Conservation (phyloP, 2,113 vertebrate species). For the Sceloporus undulatus region DNA sequence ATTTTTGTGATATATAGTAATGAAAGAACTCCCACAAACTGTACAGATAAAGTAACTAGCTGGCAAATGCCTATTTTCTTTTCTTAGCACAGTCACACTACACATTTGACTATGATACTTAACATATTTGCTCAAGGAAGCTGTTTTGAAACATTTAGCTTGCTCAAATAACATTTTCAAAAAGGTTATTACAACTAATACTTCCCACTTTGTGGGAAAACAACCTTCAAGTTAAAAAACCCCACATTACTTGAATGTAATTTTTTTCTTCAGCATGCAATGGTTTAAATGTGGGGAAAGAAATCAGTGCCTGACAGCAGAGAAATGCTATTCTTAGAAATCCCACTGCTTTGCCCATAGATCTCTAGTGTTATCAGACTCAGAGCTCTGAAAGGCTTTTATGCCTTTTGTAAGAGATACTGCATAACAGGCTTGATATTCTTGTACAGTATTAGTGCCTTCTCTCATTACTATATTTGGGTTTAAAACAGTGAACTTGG, state of each 20-base stretch:
- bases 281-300: slow-evolving; percentile 30
- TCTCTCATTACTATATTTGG: not conserved
- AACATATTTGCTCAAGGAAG: not conserved
- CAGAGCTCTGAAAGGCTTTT: slow-evolving; percentile 11
- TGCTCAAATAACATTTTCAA: slow-evolving; percentile 28
- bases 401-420: not conserved
- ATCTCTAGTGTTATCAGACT: slow-evolving; percentile 39
- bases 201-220: slow-evolving; percentile 38
- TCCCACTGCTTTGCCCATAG: not conserved
- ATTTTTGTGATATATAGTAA: not conserved
- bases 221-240: slow-evolving; percentile 27
- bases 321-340: slow-evolving; percentile 38
- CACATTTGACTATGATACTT: not conserved
- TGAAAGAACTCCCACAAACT: slow-evolving; percentile 23
- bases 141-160: slow-evolving; percentile 44
- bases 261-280: slow-evolving; percentile 58
- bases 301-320: not conserved
- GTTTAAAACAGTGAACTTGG: slow-evolving; percentile 10
- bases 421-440: not conserved
- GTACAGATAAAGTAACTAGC: not conserved
- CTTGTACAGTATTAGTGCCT: not conserved
- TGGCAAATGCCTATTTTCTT: slow-evolving; percentile 9
- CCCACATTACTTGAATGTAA: slow-evolving; percentile 49
- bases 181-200: slow-evolving; percentile 55
- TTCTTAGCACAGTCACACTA: not conserved